Conservation (phyloP, 2,797 vertebrate species). For the Meda fulgida region DNA sequence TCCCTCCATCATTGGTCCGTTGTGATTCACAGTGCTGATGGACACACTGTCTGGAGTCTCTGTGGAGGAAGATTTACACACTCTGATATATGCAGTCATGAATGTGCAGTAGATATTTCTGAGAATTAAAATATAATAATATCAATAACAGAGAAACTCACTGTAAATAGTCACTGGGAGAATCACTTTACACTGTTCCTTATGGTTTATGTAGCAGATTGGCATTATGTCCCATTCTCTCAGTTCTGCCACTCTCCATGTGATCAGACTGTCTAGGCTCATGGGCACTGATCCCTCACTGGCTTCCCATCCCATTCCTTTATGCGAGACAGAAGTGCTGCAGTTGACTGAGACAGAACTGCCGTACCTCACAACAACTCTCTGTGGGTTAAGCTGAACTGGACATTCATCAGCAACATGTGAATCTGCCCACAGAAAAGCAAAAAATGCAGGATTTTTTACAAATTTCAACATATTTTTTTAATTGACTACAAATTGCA, state of each 20-base stretch:
- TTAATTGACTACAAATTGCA: background rate
- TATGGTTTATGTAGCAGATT: conserved; percentile 19
- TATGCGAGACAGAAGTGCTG: fast-evolving
- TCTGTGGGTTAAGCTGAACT: fast-evolving
- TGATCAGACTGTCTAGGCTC: background rate
- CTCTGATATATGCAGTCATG: background rate
- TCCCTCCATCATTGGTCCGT: background rate
- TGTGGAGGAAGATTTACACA: conserved; percentile 52
- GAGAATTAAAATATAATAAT: background rate
- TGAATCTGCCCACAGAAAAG: background rate
- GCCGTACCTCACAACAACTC: conserved; percentile 45
- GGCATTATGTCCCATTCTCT: conserved; percentile 15
- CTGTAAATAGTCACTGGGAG: conserved; percentile 56
- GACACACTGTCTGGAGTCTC: conserved; percentile 69
- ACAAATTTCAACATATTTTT: no score
- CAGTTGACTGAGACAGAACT: fast-evolving
- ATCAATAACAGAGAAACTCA: conserved; percentile 40
- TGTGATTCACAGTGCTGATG: conserved; percentile 32
- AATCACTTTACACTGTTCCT: fast-evolving
- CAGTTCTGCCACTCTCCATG: conserved; percentile 41
- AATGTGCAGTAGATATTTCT: background rate
- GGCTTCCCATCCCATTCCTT: conserved; percentile 52
- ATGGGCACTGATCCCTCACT: background rate
- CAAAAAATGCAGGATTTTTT: no score
- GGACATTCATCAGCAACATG: conserved; percentile 23